These are phyloP conservation scores for Apamea sordens DNA, from an alignment of 2,888 invertebrate species.

Conservation along the genomic window DNA sequence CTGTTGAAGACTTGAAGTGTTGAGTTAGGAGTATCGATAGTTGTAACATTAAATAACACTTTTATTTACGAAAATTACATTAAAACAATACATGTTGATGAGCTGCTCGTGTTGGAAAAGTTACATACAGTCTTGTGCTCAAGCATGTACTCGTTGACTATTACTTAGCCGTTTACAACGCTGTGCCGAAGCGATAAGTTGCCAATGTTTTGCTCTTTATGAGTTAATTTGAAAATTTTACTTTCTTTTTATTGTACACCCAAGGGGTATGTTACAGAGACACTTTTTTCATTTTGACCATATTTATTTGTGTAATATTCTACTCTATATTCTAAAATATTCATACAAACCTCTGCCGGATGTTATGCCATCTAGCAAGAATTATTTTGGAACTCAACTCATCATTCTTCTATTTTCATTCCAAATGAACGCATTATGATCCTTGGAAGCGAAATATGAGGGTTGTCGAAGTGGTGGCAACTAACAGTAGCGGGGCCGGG, in stretches of 20 bases:
- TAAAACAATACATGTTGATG: background rate
- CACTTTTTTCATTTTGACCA: background rate
- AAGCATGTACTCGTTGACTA: slow-evolving; percentile 16
- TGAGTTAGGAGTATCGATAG: background rate
- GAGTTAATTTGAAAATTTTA: slow-evolving; percentile 1
- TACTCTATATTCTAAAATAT: background rate
- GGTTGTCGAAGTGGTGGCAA: slow-evolving; percentile 6
- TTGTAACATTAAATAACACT: background rate
- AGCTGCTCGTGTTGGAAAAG: slow-evolving; percentile 6
- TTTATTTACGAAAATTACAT: background rate
- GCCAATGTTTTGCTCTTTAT: slow-evolving; percentile 10
- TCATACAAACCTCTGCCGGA: background rate
- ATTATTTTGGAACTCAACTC: slow-evolving; percentile 17
- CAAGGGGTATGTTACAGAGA: slow-evolving; percentile 14
- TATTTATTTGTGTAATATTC: background rate
- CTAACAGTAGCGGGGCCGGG: background rate
- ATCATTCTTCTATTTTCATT: slow-evolving; percentile 10
- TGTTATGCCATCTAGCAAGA: slow-evolving; percentile 16
- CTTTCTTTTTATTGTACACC: background rate
- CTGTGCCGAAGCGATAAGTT: slow-evolving; percentile 1
- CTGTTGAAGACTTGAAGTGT: slow-evolving; percentile 6
- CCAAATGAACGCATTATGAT: slow-evolving; percentile 20
- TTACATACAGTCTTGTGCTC: background rate
- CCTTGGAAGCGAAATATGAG: slow-evolving; percentile 9
- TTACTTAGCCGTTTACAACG: background rate